Percentiles rank a stretch among this genome's conserved stretches.
Evolutionary conservation across 2,113 vertebrate species (phyloP).

Genomic region (Rhea pennata): DNA sequence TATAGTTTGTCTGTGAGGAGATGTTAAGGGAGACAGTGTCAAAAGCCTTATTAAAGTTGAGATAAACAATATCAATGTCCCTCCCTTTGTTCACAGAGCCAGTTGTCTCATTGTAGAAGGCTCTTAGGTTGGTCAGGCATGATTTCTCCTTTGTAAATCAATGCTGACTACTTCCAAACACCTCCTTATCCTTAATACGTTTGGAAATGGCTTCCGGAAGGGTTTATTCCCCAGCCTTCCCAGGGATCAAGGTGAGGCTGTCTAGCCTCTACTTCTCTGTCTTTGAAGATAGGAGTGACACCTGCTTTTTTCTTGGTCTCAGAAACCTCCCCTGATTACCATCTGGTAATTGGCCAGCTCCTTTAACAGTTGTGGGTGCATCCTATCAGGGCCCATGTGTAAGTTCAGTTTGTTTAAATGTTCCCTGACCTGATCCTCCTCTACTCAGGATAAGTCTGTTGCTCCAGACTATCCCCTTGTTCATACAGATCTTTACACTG

Average conservation of each 20-base stretch:
- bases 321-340: not conserved
- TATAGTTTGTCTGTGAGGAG: too few relatives aligned
- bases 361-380: not conserved
- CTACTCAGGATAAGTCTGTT: not conserved
- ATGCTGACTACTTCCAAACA: too few relatives aligned
- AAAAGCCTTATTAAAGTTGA: too few relatives aligned
- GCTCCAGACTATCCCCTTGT: not conserved
- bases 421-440: not conserved
- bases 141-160: too few relatives aligned
- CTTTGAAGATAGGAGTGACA: not conserved
- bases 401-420: not conserved
- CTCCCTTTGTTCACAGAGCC: too few relatives aligned
- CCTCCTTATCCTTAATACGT: too few relatives aligned
- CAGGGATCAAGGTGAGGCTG: not conserved
- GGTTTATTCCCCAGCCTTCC: too few relatives aligned
- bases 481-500: not conserved
- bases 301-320: not conserved
- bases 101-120: too few relatives aligned
- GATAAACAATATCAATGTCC: too few relatives aligned
- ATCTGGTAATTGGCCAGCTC: not conserved
- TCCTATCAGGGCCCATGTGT: rapidly evolving
- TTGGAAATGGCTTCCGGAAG: too few relatives aligned
- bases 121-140: too few relatives aligned
- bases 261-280: not conserved
- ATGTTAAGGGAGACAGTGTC: too few relatives aligned